Percentiles rank a stretch among this genome's conserved stretches.
Evolutionary conservation across 2,888 invertebrate species (phyloP).

Genomic region (Pachycephus smyrnensis): DNA sequence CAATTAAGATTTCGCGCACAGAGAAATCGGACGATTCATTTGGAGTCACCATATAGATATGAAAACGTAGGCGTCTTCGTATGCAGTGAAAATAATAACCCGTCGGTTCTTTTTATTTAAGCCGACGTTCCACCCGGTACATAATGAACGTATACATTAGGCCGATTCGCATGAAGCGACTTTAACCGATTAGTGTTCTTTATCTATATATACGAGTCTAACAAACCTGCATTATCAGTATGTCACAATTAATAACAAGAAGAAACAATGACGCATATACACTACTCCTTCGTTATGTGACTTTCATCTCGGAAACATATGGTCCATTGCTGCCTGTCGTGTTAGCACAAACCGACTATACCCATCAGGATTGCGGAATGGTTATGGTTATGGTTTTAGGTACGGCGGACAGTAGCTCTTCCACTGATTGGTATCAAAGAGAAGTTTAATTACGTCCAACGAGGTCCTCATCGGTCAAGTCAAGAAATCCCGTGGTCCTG

Average conservation of each 20-base stretch:
- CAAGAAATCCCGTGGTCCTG: background rate
- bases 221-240: background rate
- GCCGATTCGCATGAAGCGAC: too few species aligned
- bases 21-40: too few species aligned
- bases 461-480: constrained; percentile 24
- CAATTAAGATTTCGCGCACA: too few species aligned
- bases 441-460: constrained; percentile 25
- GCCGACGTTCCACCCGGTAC: too few species aligned
- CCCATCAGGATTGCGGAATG: background rate
- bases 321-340: background rate
- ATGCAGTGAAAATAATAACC: too few species aligned
- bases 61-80: too few species aligned
- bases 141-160: too few species aligned
- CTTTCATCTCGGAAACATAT: background rate
- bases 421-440: constrained; percentile 19
- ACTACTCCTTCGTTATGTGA: background rate
- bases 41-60: too few species aligned
- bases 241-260: background rate
- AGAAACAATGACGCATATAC: background rate
- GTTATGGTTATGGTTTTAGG: background rate
- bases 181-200: background rate
- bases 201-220: background rate
- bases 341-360: background rate
- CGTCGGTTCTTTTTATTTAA: too few species aligned
- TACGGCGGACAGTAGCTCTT: background rate